Evolutionary conservation across 2,888 invertebrate genomes (phyloP).

Genomic region (Cheilosia impressa): DNA sequence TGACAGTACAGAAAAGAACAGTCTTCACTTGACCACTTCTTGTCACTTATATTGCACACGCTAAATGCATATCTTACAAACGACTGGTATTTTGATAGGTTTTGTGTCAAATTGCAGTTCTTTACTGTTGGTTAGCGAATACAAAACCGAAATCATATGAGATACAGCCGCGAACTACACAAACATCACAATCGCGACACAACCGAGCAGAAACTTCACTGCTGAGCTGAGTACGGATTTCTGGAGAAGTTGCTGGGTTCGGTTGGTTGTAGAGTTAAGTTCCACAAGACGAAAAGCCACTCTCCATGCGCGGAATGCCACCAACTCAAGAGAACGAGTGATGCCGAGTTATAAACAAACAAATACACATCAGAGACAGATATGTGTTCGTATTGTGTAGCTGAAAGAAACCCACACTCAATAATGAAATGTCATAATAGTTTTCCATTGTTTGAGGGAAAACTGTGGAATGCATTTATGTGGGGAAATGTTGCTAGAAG

Average conservation of each 20-base stretch:
- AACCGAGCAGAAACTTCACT: conserved; percentile 59
- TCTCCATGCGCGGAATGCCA: conserved; percentile 37
- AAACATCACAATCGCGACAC: conserved; percentile 37
- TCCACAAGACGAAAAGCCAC: conserved; percentile 43
- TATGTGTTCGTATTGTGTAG: background rate
- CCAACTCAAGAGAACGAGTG: conserved; percentile 44
- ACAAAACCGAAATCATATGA: background rate
- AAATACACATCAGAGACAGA: background rate
- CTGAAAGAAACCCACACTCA: background rate
- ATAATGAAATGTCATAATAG: too few relatives aligned
- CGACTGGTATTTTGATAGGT: too few relatives aligned
- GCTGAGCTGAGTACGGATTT: conserved; percentile 41
- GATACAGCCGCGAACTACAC: conserved; percentile 38
- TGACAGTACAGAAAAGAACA: conserved; percentile 40
- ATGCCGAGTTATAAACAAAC: background rate
- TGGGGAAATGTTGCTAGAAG: too few relatives aligned
- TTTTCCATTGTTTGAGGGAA: too few relatives aligned
- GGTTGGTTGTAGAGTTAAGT: conserved; percentile 41
- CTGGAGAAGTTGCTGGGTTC: conserved; percentile 27
- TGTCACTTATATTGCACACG: background rate
- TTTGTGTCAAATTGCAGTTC: background rate
- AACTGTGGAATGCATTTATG: too few relatives aligned
- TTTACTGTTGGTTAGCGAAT: background rate
- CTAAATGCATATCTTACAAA: too few relatives aligned
- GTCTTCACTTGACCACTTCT: conserved; percentile 28